These are phyloP conservation scores for Harpegnathos saltator DNA, from an alignment of 1,140 invertebrate genomes.

Conservation along the genomic window DNA sequence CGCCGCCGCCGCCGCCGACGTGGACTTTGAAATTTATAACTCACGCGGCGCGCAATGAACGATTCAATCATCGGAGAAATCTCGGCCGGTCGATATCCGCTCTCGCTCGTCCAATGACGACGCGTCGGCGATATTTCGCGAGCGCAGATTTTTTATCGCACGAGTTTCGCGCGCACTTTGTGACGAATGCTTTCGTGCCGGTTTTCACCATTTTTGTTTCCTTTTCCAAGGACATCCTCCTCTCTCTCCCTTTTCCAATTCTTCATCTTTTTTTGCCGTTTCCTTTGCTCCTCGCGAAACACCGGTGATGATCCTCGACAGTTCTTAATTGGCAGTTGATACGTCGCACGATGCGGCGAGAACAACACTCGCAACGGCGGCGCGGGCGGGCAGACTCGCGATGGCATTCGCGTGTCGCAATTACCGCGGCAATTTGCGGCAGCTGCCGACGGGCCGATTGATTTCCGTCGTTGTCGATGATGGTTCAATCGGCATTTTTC, in stretches of 20 bases:
- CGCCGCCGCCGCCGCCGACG: too few species aligned
- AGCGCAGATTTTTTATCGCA: too few species aligned
- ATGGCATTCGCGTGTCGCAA: constrained; percentile 56
- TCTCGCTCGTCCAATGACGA: too few species aligned
- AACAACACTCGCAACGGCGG: constrained; percentile 44
- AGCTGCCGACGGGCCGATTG: constrained; percentile 40
- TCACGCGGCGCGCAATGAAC: too few species aligned
- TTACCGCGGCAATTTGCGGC: constrained; percentile 64
- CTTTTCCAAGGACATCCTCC: too few species aligned
- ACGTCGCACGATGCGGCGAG: constrained; percentile 29
- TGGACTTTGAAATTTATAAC: background rate
- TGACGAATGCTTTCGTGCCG: background rate
- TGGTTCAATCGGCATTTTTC: constrained; percentile 43
- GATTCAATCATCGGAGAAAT: too few species aligned
- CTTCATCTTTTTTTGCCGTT: background rate
- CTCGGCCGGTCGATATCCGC: too few species aligned
- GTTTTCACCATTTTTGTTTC: background rate
- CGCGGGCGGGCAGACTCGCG: too few species aligned
- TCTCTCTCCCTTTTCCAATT: too few species aligned
- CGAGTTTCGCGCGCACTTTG: too few species aligned
- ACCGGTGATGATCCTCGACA: constrained; percentile 51
- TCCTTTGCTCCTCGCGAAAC: constrained; percentile 43
- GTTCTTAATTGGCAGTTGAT: constrained; percentile 61
- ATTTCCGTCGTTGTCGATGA: constrained; percentile 40
- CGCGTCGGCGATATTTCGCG: too few species aligned